Base-by-base conservation (phyloP, 2,113 vertebrate species). In the Forbesichthys papilliferus region DNA sequence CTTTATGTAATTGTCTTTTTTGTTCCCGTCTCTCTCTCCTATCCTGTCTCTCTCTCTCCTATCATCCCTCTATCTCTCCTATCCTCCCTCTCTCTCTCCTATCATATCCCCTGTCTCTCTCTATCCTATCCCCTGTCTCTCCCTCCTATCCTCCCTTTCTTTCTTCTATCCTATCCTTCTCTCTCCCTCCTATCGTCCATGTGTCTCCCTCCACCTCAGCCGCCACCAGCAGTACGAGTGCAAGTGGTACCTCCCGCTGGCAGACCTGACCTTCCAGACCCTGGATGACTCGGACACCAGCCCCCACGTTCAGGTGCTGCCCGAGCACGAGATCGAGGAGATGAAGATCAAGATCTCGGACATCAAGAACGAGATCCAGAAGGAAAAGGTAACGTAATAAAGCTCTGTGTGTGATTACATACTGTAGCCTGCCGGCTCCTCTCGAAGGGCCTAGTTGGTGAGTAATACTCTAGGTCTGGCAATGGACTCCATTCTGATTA, bases 171-270 rank as follows among this genome's bases (percentile, higher is more conserved):
- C 27, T 27, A 27, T 27, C 27, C 27, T 27, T 27, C 27, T 64
- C 14, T 65, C 11, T 61, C 3, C 65, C 36, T 65, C 46, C 60
- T 10, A 49, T 48, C 49, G n/a, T 20, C 5, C 27, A 27, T 27
- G 27, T 27, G 27, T 18, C n/a, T 18, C 60, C 48, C 56, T 18
- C 54, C 9, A 11, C 53, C 53, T 66, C 89, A 98, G 95, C 74
- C 94, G 95, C 76, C 94, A 98, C 71, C 98, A 99, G 91, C 98
- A 98, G 68, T 99, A 99, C 0, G 98, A 99, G 88, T 99, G 96
- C 84, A 99, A 99, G 90, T 99, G 98, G 97, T 99, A 99, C 80
- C 94, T 98, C 85, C 97, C 98, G 3, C 90, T 99, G 90, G 96
- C 95, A 0, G 98, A 98, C 87, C 86, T 99, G 72, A 94, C 94